Base-by-base conservation (phyloP, 2,797 vertebrate genomes). In the Xiphophorus birchmanni region DNA sequence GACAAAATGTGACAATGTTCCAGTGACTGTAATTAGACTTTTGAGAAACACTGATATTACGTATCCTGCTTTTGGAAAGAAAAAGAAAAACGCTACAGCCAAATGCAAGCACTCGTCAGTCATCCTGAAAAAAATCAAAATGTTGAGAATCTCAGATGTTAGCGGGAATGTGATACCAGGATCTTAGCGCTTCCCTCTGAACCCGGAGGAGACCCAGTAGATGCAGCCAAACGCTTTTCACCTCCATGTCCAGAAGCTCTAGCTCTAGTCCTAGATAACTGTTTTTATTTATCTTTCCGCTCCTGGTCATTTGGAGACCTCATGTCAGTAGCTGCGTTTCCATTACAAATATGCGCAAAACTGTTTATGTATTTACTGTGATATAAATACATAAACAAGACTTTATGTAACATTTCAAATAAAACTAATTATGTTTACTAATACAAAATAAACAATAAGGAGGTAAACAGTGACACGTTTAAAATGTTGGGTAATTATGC, bases 271-370 rank as follows among this genome's bases (percentile, higher is more conserved):
- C 54, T 84, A 83, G 84, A 69, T 73, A 84, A 78, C 74, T 40
- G 73, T 48, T 48, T 84, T 65, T 84, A 69, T 82, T 83, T 87
- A 88, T 90, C 85, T 88, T 87, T 90, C 81, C 89, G 77, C 93
- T 75, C 67, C 76, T 54, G 26, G 40, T 87, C 83, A 81, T 84
- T 80, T 89, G 82, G 79, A 85, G 35, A 73, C 78, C 78, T 86
- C 67, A 37, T 50, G 29, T 84, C 74, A 89, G 50, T 3, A 54
- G 50, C 50, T 54, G 50, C 21, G 50, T 54, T 54, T 54, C 50
- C 50, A 54, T 54, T 54, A 54, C 23, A 54, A 52, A 52, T 52
- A 23, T 52, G 21, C 7, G 0, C 50, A 52, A 54, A 54, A 26
- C 8, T 54, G 21, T 26, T 26, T 54, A 54, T 26, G 8, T 23